These are phyloP conservation scores for Eriocheir sinensis DNA, from an alignment of 1,140 invertebrate genomes.

Conservation along the genomic window DNA sequence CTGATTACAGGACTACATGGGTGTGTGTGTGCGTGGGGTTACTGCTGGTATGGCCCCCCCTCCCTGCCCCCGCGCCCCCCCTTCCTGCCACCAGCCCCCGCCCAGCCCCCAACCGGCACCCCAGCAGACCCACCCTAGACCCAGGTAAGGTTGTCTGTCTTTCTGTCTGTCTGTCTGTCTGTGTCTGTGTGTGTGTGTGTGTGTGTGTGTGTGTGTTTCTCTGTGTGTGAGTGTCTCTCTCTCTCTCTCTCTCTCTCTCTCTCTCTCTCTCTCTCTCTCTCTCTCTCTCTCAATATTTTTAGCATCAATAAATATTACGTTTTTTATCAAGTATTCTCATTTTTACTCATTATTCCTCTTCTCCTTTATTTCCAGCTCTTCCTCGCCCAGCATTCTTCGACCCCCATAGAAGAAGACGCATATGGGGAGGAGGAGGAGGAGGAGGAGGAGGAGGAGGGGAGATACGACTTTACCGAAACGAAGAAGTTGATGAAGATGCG, in stretches of 20 bases:
- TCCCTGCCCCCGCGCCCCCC: no score
- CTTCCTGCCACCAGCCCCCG: neutral
- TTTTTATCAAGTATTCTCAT: neutral
- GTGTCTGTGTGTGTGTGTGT: neutral
- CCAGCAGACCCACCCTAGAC: no score
- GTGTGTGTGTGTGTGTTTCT: neutral
- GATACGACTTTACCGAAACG: no score
- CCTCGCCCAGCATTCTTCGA: neutral
- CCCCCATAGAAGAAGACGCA: neutral
- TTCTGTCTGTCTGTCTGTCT: neutral
- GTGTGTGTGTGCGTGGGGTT: slow-evolving; percentile 57
- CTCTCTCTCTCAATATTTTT: neutral
- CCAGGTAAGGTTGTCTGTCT: neutral
- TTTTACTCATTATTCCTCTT: neutral
- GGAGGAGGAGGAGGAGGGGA: neutral
- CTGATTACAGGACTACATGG: slow-evolving; percentile 17
- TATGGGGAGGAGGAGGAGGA: neutral
- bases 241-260: neutral
- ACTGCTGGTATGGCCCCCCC: neutral
- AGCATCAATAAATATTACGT: neutral
- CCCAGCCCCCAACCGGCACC: no score
- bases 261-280: neutral
- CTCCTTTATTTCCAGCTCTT: neutral
- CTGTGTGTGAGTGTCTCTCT: neutral
- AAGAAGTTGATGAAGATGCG: neutral